A percentile compares a stretch with the other conserved stretches of the same genome.
Evolutionary conservation across 2,113 vertebrate species (phyloP).

Genomic region (Podarcis muralis): DNA sequence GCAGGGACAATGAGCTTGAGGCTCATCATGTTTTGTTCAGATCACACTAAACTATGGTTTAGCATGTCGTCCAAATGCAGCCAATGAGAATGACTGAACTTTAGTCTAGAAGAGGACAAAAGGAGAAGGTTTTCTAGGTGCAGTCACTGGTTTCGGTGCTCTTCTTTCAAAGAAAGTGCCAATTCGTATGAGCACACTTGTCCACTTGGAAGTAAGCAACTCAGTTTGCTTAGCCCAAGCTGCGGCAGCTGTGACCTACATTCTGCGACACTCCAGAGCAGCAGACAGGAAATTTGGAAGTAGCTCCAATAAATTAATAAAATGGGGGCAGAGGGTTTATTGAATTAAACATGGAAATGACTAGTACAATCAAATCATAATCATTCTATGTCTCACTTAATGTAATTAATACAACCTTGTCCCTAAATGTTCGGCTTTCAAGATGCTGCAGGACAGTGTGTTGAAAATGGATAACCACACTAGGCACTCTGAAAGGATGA

Average conservation of each 20-base stretch:
- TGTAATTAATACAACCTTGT: conserved; percentile 36
- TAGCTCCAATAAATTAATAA: conserved; percentile 49
- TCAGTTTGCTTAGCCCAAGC: conserved; percentile 37
- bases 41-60: background rate
- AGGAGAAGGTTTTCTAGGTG: background rate
- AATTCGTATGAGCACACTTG: rapidly evolving
- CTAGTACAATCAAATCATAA: conserved; percentile 31
- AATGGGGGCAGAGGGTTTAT: conserved; percentile 56
- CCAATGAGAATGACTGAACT: background rate
- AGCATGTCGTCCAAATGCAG: background rate
- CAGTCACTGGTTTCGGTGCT: background rate
- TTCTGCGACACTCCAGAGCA: conserved; percentile 56
- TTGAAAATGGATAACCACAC: conserved; percentile 7
- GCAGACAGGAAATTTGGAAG: conserved; percentile 62
- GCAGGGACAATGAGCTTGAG: background rate
- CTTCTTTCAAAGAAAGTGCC: background rate
- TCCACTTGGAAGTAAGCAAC: background rate
- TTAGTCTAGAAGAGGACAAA: background rate
- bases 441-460: background rate
- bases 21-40: background rate
- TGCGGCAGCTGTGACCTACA: conserved; percentile 65
- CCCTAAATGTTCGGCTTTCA: conserved; percentile 25
- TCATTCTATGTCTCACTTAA: conserved; percentile 35
- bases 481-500: background rate
- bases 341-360: conserved; percentile 44